Evolutionary conservation across 2,888 invertebrate species (phyloP).

Genomic region (Lasiommata megera): DNA sequence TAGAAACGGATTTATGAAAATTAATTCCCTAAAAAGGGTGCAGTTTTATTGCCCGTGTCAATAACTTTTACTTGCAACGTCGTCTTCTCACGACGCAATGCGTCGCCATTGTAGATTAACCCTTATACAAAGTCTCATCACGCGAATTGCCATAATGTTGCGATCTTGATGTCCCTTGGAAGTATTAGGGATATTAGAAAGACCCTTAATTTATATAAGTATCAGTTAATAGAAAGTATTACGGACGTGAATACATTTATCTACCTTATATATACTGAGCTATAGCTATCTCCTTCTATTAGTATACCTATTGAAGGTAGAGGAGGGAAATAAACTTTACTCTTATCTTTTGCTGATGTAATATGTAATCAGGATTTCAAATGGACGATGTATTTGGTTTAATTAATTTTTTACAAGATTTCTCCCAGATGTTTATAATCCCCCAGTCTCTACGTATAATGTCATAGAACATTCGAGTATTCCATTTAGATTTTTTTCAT

Average conservation of each 20-base stretch:
- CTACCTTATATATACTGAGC: too few relatives aligned
- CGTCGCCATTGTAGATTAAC: neutral
- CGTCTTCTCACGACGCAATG: neutral
- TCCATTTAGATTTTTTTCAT: too few relatives aligned
- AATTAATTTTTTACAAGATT: too few relatives aligned
- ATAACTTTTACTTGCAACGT: too few relatives aligned
- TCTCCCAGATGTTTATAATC: too few relatives aligned
- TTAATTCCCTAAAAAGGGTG: too few relatives aligned
- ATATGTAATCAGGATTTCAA: neutral
- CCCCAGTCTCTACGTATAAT: too few relatives aligned
- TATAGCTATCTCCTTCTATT: too few relatives aligned
- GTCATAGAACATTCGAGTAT: too few relatives aligned
- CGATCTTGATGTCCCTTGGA: constrained; percentile 27
- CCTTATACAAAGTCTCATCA: constrained; percentile 21
- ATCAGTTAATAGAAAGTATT: constrained; percentile 17
- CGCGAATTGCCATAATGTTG: constrained; percentile 23
- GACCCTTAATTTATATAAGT: constrained; percentile 26
- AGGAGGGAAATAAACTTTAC: neutral
- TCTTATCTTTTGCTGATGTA: neutral
- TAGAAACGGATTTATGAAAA: too few relatives aligned
- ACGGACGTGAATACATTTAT: neutral
- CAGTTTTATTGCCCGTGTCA: too few relatives aligned
- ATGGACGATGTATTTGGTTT: neutral
- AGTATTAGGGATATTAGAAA: constrained; percentile 24
- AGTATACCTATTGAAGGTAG: neutral